Evolutionary conservation across 1,140 invertebrate genomes (phyloP).

Genomic region (Mamestra configurata): DNA sequence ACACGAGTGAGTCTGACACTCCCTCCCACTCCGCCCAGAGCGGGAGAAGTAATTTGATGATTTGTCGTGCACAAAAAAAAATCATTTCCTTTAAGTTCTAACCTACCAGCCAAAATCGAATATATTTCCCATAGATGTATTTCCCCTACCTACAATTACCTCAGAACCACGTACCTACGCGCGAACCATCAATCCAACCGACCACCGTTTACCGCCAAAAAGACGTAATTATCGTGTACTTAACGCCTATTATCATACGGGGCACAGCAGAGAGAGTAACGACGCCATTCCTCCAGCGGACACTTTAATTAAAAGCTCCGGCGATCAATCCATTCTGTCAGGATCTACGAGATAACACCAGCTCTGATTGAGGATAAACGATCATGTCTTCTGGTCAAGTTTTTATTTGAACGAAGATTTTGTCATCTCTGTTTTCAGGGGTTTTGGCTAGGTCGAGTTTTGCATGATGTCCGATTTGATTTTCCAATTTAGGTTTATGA

Average conservation of each 20-base stretch:
- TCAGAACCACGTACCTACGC: neutral
- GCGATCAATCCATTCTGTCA: constrained; percentile 17
- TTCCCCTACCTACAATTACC: neutral
- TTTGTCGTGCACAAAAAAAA: too few relatives aligned
- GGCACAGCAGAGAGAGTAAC: constrained; percentile 18
- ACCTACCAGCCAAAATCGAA: too few relatives aligned
- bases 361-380: constrained; percentile 35
- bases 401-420: neutral
- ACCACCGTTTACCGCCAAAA: neutral
- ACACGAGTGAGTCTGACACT: too few relatives aligned
- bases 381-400: neutral
- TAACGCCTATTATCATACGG: constrained; percentile 35
- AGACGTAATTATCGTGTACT: neutral
- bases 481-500: too few relatives aligned
- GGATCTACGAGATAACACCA: constrained; percentile 2
- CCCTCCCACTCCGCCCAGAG: too few relatives aligned
- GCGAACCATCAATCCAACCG: neutral
- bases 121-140: too few relatives aligned
- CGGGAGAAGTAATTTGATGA: too few relatives aligned
- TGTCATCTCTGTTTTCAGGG: neutral
- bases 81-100: too few relatives aligned
- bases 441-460: too few relatives aligned
- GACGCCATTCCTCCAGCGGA: constrained; percentile 5
- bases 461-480: too few relatives aligned
- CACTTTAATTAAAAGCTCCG: constrained; percentile 37